Evolutionary conservation across 2,113 vertebrate genomes (phyloP).

Genomic region (Ammodytes marinus): DNA sequence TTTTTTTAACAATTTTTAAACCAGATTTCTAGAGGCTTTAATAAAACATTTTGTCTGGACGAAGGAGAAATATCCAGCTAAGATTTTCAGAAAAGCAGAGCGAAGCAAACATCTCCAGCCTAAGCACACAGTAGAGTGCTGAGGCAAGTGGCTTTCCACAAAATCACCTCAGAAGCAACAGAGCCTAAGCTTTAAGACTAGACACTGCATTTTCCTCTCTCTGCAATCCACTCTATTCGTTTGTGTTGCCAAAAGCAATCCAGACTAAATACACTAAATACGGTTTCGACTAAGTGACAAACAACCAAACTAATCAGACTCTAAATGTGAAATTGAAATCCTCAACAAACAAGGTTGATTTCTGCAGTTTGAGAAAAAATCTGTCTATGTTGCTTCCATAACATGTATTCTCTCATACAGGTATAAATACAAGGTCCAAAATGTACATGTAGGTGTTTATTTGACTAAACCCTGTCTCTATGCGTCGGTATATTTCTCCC

Average conservation of each 20-base stretch:
- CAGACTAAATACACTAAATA: constrained; percentile 54
- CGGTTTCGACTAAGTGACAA: constrained; percentile 62
- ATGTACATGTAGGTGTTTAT: too few relatives aligned
- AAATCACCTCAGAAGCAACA: constrained; percentile 49
- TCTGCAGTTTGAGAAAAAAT: background rate
- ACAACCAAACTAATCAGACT: constrained; percentile 39
- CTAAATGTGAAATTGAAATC: constrained; percentile 41
- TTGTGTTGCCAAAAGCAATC: constrained; percentile 36
- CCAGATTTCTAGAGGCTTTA: too few relatives aligned
- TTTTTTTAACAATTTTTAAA: too few relatives aligned
- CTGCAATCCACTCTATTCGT: constrained; percentile 41
- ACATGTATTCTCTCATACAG: too few relatives aligned
- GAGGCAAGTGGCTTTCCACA: constrained; percentile 31
- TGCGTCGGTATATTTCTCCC: too few relatives aligned
- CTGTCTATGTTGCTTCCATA: too few relatives aligned
- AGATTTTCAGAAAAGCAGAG: constrained; percentile 12
- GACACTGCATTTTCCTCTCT: constrained; percentile 50
- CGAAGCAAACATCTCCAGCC: background rate
- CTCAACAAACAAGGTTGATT: constrained; percentile 10
- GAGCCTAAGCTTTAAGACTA: constrained; percentile 45
- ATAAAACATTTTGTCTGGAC: background rate
- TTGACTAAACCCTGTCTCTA: too few relatives aligned
- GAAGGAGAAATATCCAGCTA: constrained; percentile 10
- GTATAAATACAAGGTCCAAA: too few relatives aligned
- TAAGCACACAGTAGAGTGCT: constrained; percentile 22